Percentiles rank a stretch among this genome's conserved stretches.
phyloP scores from a whole-genome alignment of 1,140 invertebrate genomes.

The Ooceraea biroi region DNA sequence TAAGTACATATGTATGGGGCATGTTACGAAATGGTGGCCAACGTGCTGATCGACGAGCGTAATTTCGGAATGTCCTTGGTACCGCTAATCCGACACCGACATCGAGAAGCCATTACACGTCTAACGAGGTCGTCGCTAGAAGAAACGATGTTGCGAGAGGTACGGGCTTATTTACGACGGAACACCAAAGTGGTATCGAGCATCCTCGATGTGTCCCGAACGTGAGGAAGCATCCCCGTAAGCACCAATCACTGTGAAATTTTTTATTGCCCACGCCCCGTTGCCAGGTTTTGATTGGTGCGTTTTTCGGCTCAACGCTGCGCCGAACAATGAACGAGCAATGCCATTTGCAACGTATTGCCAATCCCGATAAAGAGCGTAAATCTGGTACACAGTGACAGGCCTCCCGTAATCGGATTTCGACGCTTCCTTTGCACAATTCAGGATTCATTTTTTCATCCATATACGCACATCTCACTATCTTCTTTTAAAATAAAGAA shows the following conservation, averaged over 20 bases:
- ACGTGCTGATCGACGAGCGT: constrained; percentile 51
- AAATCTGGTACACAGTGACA: too few species aligned
- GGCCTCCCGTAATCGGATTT: too few species aligned
- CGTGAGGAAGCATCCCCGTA: background rate
- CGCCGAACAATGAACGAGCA: too few species aligned
- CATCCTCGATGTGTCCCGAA: background rate
- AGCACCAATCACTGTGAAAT: background rate
- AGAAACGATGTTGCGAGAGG: constrained; percentile 65
- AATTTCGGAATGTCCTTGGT: constrained; percentile 58
- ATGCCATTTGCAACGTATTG: too few species aligned
- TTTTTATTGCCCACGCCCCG: background rate
- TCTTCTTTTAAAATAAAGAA: too few species aligned
- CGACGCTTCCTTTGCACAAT: too few species aligned
- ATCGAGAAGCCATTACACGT: constrained; percentile 66
- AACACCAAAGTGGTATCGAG: constrained; percentile 1
- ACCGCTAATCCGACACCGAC: constrained; percentile 31
- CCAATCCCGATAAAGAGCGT: too few species aligned
- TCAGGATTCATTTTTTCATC: too few species aligned
- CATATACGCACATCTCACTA: too few species aligned
- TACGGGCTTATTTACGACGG: constrained; percentile 61
- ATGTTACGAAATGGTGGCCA: background rate
- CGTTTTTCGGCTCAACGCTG: too few species aligned
- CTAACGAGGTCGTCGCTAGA: constrained; percentile 62
- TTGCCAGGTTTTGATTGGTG: background rate
- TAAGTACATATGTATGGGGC: background rate